Base-by-base conservation (phyloP, 2,888 invertebrate genomes). In the Caenorhabditis wallacei region DNA sequence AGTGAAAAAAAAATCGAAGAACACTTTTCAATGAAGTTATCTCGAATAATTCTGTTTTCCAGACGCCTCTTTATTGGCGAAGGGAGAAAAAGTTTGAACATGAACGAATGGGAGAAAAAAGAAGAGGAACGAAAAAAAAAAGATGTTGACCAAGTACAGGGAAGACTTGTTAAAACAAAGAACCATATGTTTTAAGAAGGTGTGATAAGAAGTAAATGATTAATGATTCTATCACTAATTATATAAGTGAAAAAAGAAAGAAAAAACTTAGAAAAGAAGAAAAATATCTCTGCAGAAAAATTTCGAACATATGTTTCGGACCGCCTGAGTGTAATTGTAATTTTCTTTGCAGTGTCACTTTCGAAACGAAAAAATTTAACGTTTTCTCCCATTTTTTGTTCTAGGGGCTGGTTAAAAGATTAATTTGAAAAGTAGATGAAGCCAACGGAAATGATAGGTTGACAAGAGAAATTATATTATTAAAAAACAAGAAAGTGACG, bases 401-500 rank as follows among this genome's bases (percentile, higher is more conserved):
- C n/a, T n/a, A n/a, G 30, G 30, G 3, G 30, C 3, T 5, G 8
- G 8, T 8, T 30, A 30, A 8, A 30, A 30, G 30, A 30, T 30
- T 30, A 5, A 8, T 16, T 20, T 20, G 20, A 37, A 48, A n/a
- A 26, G n/a, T 13, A 16, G 10, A 10, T 8, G n/a, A 16, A 46
- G 3, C 7, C 5, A 48, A 18, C n/a, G 18, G 18, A 48, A 18
- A n/a, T 3, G 18, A 18, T 8, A n/a, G 46, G 7, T 13, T 48
- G 7, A 18, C 13, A 48, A 18, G 63, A 54, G 75, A 75, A 57
- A 75, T 43, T 51, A 51, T 51, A 57, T n/a, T 43, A 35, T 40
- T n/a, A 64, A 63, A 64, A 64, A 69, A 64, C 71, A 13, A 61
- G 72, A 64, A 72, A 79, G 64, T 64, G 66, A 61, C 46, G 76